These are phyloP conservation scores for Sinosuthora webbiana DNA, from an alignment of 2,113 vertebrate species.

Conservation along the genomic window DNA sequence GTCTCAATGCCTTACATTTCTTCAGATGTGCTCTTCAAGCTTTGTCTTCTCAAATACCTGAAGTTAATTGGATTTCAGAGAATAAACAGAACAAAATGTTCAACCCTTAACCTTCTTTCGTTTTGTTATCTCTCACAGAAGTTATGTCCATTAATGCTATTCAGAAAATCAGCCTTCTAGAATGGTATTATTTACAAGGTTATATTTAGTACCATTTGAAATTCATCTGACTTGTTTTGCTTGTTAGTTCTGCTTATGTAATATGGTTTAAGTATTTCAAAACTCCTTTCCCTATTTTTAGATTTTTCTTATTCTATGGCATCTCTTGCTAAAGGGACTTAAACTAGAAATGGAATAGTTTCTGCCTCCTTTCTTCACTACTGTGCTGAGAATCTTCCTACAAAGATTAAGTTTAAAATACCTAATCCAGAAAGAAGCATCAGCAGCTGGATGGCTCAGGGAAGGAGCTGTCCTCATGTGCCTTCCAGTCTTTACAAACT, in stretches of 20 bases:
- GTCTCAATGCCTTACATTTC: neutral
- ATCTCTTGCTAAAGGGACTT: neutral
- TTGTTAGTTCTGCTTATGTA: slow-evolving; percentile 36
- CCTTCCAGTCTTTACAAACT: neutral
- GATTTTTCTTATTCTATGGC: neutral
- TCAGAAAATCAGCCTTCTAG: slow-evolving; percentile 29
- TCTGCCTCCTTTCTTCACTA: neutral
- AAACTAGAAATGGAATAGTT: neutral
- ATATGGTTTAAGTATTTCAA: slow-evolving; percentile 24
- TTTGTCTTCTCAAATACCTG: slow-evolving; percentile 62
- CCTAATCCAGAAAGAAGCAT: neutral
- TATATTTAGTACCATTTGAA: slow-evolving; percentile 47
- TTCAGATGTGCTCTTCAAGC: slow-evolving; percentile 35
- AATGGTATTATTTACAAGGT: neutral
- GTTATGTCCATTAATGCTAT: slow-evolving; percentile 37
- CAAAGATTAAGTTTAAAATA: slow-evolving; percentile 2
- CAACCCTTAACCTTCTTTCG: slow-evolving; percentile 52
- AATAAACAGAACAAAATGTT: slow-evolving; percentile 59
- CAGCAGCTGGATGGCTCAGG: neutral
- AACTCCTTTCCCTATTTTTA: slow-evolving; percentile 28
- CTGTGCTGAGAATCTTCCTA: neutral
- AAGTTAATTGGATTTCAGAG: slow-evolving; percentile 66
- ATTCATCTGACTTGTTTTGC: slow-evolving; percentile 42
- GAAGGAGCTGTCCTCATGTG: neutral
- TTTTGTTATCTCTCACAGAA: slow-evolving; percentile 12